Percentiles rank a stretch among this genome's conserved stretches.
phyloP scores from a whole-genome alignment of 1,140 invertebrate species.

The Drosophila neocordata region DNA sequence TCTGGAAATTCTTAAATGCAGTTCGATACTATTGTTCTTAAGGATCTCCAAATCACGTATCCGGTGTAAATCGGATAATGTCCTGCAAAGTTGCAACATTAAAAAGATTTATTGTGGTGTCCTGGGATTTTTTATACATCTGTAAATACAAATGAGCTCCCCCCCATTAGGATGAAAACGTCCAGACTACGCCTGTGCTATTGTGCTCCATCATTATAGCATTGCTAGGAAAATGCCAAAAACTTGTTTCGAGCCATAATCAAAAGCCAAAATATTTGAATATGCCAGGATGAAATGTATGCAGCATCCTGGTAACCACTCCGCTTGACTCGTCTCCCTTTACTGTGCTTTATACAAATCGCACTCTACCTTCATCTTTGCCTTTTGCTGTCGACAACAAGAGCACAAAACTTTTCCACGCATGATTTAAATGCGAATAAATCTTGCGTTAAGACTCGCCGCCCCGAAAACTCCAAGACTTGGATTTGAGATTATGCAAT shows the following conservation, averaged over 20 bases:
- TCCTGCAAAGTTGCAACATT: too few relatives aligned
- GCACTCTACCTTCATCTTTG: slow-evolving; percentile 17
- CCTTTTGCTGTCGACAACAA: slow-evolving; percentile 54
- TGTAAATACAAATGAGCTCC: too few relatives aligned
- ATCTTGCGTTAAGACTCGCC: slow-evolving; percentile 73
- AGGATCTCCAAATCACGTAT: too few relatives aligned
- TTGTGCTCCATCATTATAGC: slow-evolving; percentile 8
- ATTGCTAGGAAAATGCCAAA: slow-evolving; percentile 44
- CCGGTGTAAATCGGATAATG: too few relatives aligned
- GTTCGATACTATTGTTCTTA: too few relatives aligned
- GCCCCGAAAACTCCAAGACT: slow-evolving; percentile 24
- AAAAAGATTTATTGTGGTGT: too few relatives aligned
- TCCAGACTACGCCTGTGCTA: background rate
- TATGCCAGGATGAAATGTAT: slow-evolving; percentile 71
- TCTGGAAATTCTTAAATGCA: too few relatives aligned
- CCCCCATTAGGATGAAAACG: background rate
- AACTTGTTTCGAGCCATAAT: slow-evolving; percentile 62
- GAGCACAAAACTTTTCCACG: slow-evolving; percentile 70
- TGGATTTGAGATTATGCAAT: slow-evolving; percentile 55
- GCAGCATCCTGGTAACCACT: slow-evolving; percentile 25
- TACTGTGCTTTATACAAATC: background rate
- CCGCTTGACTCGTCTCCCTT: background rate
- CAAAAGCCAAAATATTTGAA: slow-evolving; percentile 78
- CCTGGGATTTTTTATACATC: too few relatives aligned
- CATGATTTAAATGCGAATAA: slow-evolving; percentile 80